Conservation (phyloP, 2,113 vertebrate genomes). For the Acinonyx jubatus region DNA sequence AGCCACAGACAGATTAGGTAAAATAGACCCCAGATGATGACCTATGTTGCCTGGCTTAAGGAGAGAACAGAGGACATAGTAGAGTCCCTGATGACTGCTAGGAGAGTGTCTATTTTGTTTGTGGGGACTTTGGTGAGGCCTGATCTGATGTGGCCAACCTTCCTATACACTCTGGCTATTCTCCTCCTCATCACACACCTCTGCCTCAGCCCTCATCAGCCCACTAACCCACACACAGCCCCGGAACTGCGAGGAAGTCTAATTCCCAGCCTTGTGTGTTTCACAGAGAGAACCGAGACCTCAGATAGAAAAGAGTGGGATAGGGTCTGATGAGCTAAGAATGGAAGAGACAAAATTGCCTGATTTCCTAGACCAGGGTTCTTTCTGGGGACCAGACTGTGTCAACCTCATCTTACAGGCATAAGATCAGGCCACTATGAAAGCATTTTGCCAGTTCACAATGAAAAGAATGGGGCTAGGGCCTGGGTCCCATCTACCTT, state of each 20-base stretch:
- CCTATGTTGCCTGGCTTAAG: too few relatives aligned
- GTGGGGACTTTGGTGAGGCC: background rate
- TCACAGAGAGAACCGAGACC: background rate
- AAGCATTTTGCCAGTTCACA: background rate
- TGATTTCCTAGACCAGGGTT: background rate
- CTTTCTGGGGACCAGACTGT: background rate
- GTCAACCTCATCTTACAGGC: background rate
- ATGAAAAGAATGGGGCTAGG: background rate
- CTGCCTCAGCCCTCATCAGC: background rate
- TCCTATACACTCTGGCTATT: background rate
- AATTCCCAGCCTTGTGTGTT: background rate
- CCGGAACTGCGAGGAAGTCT: background rate
- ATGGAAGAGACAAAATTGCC: background rate
- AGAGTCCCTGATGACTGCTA: accelerated
- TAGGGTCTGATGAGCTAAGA: background rate
- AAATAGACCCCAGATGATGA: background rate
- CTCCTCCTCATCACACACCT: background rate
- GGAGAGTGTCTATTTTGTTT: background rate
- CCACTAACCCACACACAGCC: background rate
- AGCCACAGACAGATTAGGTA: background rate
- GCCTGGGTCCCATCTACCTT: background rate
- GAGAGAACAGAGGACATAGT: background rate
- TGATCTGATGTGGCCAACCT: background rate
- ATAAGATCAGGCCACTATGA: background rate
- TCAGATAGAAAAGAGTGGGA: background rate